Conservation (phyloP, 2,888 invertebrate species). For the Nemotelus pantherinus region DNA sequence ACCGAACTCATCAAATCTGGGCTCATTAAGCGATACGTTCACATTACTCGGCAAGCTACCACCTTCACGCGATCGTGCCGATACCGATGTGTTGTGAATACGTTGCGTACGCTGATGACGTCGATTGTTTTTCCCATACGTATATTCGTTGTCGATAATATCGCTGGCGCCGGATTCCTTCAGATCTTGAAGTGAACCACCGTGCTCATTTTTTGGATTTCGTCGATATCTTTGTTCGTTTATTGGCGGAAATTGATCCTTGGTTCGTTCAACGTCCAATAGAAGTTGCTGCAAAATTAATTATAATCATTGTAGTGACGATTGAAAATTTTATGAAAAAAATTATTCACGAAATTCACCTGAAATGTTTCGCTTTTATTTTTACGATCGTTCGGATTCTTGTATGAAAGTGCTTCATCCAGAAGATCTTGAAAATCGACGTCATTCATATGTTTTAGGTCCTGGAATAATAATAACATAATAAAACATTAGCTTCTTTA, state of each 20-base stretch:
- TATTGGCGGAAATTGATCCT: conserved; percentile 65
- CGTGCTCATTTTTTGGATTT: conserved; percentile 64
- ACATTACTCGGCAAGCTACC: conserved; percentile 72
- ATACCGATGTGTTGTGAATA: conserved; percentile 61
- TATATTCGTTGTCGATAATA: conserved; percentile 61
- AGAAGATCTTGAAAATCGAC: conserved; percentile 78
- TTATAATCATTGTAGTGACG: conserved; percentile 18
- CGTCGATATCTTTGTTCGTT: conserved; percentile 64
- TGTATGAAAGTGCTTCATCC: conserved; percentile 86
- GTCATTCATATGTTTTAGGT: conserved; percentile 76
- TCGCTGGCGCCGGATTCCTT: conserved; percentile 66
- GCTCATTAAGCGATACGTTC: conserved; percentile 63
- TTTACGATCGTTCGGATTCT: conserved; percentile 84
- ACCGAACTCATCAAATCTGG: conserved; percentile 54
- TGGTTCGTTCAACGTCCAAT: conserved; percentile 80
- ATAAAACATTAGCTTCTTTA: too few species aligned
- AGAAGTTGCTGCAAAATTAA: conserved; percentile 72
- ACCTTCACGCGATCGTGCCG: conserved; percentile 71
- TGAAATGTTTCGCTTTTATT: conserved; percentile 86
- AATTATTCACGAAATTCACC: conserved; percentile 64
- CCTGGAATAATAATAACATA: conserved; percentile 42
- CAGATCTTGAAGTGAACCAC: conserved; percentile 71
- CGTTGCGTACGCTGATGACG: conserved; percentile 63
- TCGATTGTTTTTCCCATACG: conserved; percentile 55
- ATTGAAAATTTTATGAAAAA: neutral